phyloP scores from a whole-genome alignment of 1,140 invertebrate genomes.

The Matsumurasca onukii region DNA sequence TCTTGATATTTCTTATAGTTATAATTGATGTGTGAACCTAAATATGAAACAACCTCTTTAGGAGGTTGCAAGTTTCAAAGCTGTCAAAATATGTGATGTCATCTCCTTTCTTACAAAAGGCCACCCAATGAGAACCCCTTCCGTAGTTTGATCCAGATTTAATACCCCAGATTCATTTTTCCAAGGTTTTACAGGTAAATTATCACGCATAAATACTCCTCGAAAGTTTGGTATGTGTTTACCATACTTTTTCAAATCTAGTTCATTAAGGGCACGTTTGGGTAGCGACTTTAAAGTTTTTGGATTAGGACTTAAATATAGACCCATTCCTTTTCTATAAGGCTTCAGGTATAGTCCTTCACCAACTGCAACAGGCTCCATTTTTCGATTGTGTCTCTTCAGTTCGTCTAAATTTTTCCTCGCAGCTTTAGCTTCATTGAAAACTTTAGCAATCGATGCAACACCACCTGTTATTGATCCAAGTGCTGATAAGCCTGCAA shows the following conservation, averaged over 20 bases:
- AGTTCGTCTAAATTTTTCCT: background rate
- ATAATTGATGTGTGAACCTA: too few relatives aligned
- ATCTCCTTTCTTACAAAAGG: slow-evolving; percentile 41
- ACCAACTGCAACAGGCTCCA: slow-evolving; percentile 16
- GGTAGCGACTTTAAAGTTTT: background rate
- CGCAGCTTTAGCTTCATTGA: background rate
- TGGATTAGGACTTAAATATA: slow-evolving; percentile 6
- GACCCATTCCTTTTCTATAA: slow-evolving; percentile 21
- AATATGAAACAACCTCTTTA: too few relatives aligned
- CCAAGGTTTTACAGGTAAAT: slow-evolving; percentile 35
- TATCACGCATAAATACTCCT: slow-evolving; percentile 35
- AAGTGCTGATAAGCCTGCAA: background rate
- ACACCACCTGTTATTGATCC: background rate
- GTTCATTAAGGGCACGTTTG: slow-evolving; percentile 16
- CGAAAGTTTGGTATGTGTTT: slow-evolving; percentile 30
- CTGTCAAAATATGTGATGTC: slow-evolving; percentile 25
- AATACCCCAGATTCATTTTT: slow-evolving; percentile 42
- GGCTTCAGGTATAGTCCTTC: slow-evolving; percentile 30
- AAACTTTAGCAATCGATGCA: background rate
- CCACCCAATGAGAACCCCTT: slow-evolving; percentile 45
- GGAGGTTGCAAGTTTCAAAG: slow-evolving; percentile 4
- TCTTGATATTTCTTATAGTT: slow-evolving; percentile 14
- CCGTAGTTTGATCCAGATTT: slow-evolving; percentile 42
- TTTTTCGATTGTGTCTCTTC: background rate
- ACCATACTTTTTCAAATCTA: background rate